Percentiles rank a stretch among this genome's conserved stretches.
These are phyloP conservation scores for Pectinophora gossypiella DNA, from an alignment of 1,140 invertebrate genomes.

Conservation along the genomic window DNA sequence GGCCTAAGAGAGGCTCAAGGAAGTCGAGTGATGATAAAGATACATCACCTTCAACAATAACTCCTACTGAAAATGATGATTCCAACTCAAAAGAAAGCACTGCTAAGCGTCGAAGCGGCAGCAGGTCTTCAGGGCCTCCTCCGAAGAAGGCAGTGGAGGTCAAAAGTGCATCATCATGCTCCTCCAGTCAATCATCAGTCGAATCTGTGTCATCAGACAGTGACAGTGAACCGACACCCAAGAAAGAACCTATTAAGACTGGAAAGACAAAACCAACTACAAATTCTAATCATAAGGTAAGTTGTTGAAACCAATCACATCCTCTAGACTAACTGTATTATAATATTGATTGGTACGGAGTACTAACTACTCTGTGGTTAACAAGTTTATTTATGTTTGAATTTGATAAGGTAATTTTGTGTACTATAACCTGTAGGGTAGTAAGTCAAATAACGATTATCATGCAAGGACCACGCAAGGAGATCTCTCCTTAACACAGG, in stretches of 20 bases:
- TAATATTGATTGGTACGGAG: too few species aligned
- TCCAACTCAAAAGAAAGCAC: slow-evolving; percentile 62
- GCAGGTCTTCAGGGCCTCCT: slow-evolving; percentile 49
- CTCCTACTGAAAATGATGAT: slow-evolving; percentile 55
- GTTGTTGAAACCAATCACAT: too few species aligned
- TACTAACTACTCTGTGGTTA: too few species aligned
- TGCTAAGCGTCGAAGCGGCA: slow-evolving; percentile 47
- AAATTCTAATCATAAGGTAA: not conserved
- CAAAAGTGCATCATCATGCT: slow-evolving; percentile 63
- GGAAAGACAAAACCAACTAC: slow-evolving; percentile 44
- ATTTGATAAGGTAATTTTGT: too few species aligned
- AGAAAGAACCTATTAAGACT: slow-evolving; percentile 47
- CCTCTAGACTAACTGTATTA: too few species aligned
- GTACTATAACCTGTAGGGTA: too few species aligned
- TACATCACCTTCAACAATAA: slow-evolving; percentile 24
- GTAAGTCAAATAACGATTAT: too few species aligned
- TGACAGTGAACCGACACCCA: slow-evolving; percentile 51
- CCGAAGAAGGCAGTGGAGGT: slow-evolving; percentile 54
- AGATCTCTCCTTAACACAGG: too few species aligned
- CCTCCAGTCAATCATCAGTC: slow-evolving; percentile 61
- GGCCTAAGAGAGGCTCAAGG: slow-evolving; percentile 40
- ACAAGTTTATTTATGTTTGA: too few species aligned
- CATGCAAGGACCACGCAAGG: too few species aligned
- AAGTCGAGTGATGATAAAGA: slow-evolving; percentile 60
- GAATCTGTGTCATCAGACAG: slow-evolving; percentile 62